Conservation (phyloP, 1,140 invertebrate genomes). For the Eupeodes corollae region DNA sequence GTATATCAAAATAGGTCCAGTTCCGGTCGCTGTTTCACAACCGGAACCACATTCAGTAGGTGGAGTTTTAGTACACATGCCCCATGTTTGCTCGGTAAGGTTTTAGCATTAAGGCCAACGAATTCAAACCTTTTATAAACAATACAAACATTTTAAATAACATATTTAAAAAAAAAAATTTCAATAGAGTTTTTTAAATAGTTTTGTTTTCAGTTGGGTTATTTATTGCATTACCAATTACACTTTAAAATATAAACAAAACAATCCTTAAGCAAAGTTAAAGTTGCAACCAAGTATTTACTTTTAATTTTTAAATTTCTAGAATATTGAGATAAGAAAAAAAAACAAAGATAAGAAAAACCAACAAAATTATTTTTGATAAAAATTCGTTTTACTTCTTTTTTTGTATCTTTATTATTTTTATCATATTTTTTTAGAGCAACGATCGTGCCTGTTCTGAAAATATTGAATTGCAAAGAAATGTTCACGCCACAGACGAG, state of each 20-base stretch:
- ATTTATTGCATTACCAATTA: constrained; percentile 12
- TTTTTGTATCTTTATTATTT: constrained; percentile 23
- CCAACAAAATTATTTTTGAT: constrained; percentile 15
- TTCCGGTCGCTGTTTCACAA: constrained; percentile 37
- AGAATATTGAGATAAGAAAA: constrained; percentile 14
- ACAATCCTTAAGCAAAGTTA: constrained; percentile 3
- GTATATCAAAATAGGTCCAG: constrained; percentile 21
- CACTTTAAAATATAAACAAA: constrained; percentile 7
- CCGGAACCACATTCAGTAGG: constrained; percentile 65
- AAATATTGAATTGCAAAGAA: constrained; percentile 37
- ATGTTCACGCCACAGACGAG: constrained; percentile 40
- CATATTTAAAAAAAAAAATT: not conserved
- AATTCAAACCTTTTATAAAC: not conserved
- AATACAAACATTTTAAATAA: not conserved
- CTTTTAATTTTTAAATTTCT: constrained; percentile 15
- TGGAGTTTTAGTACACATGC: constrained; percentile 78
- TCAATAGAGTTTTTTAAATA: not conserved
- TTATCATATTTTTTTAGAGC: constrained; percentile 33
- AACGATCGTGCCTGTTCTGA: constrained; percentile 39
- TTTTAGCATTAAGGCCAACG: constrained; percentile 10
- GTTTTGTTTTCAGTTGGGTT: not conserved
- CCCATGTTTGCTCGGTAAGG: constrained; percentile 63
- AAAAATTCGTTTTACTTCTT: constrained; percentile 19
- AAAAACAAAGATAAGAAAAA: constrained; percentile 13
- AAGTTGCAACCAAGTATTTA: constrained; percentile 5